Conservation (phyloP, 2,888 invertebrate species). For the Drosophila emarginata region DNA sequence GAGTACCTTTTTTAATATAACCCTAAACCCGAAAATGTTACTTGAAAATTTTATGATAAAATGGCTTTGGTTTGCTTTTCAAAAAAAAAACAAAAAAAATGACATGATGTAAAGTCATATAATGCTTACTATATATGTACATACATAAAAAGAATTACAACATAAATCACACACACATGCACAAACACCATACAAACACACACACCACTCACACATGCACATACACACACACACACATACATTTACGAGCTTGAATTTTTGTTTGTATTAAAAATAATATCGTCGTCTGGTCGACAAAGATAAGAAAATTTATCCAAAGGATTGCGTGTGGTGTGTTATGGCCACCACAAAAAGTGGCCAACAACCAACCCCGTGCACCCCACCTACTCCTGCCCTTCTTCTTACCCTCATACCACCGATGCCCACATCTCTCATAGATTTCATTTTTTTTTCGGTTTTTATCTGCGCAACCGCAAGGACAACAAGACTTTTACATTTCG, state of each 20-base stretch:
- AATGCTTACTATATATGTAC: conserved; percentile 49
- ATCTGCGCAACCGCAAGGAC: conserved; percentile 71
- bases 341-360: conserved; percentile 54
- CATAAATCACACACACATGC: conserved; percentile 60
- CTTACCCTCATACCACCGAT: not conserved
- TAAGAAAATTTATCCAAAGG: conserved; percentile 82
- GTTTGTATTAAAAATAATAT: conserved; percentile 81
- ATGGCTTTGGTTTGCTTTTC: not conserved
- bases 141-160: conserved; percentile 68
- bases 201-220: conserved; percentile 39
- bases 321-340: conserved; percentile 74
- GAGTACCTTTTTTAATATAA: not conserved
- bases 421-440: not conserved
- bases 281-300: conserved; percentile 83
- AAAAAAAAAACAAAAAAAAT: conserved; percentile 19
- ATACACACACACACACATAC: conserved; percentile 28
- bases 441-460: conserved; percentile 13
- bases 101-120: conserved; percentile 54
- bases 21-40: not conserved
- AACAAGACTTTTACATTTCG: conserved; percentile 35
- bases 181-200: conserved; percentile 24
- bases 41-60: not conserved
- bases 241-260: conserved; percentile 49
- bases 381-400: not conserved
- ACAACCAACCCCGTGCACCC: conserved; percentile 24